Evolutionary conservation across 2,113 vertebrate species (phyloP).

Genomic region (Albula glossodonta): DNA sequence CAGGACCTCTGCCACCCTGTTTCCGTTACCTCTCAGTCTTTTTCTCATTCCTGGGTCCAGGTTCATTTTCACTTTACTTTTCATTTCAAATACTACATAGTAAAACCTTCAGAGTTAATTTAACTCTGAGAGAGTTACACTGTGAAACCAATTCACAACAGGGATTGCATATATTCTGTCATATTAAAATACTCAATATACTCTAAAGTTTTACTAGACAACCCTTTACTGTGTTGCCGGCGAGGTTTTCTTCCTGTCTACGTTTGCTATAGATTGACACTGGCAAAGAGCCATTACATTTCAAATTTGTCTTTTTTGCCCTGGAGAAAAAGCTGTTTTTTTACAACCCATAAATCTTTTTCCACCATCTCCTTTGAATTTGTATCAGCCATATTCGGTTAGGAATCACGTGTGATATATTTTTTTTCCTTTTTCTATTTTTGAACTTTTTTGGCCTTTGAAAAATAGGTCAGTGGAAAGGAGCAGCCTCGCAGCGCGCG

Average conservation of each 20-base stretch:
- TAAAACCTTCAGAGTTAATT: no score
- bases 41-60: neutral
- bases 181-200: no score
- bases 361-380: no score
- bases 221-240: neutral
- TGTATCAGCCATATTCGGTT: neutral
- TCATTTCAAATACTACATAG: no score
- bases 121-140: no score
- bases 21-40: neutral
- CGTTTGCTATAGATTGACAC: neutral
- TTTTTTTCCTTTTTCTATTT: slow-evolving; percentile 32
- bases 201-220: no score
- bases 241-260: neutral
- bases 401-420: neutral
- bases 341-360: neutral
- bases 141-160: no score
- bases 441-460: slow-evolving; percentile 44
- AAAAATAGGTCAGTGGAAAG: slow-evolving; percentile 77
- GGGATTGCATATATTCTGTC: no score
- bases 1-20: neutral
- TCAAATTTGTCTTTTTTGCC: neutral
- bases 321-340: neutral
- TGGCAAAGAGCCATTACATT: neutral
- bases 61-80: neutral
- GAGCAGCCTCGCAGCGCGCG: slow-evolving; percentile 39